Evolutionary conservation across 2,113 vertebrate species (phyloP), one percentile per base, ranked within the genome.

Genomic region (Uria aalge): DNA sequence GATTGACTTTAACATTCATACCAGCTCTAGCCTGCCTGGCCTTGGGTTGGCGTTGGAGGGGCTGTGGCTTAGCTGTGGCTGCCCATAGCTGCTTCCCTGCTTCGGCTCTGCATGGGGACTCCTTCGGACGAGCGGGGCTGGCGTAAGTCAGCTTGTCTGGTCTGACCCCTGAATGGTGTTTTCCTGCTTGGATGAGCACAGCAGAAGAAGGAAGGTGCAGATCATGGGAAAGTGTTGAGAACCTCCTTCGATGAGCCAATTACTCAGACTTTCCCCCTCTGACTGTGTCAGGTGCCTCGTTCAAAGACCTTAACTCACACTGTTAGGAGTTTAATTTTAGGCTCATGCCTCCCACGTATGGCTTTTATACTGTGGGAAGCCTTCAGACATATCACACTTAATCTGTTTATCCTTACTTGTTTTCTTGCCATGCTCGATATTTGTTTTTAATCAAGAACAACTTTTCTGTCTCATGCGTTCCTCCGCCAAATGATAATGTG

Each of bases 371-470:
- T 95, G 92, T 94, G 97, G 94, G 96, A 97, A 97, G 95, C 91
- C 83, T 96, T 96, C 85, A 94, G 91, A 95, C 85, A 81, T 68
- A 96, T 95, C 96, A 94, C 94, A 96, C 95, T 95, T 97, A 95
- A 96, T 96, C 79, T 96, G 91, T 94, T 95, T 95, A 92, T 95
- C 84, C 95, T 94, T 93, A 91, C 60, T 95, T 86, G 80, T 94
- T 97, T 97, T 96, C 88, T 93, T 96, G 92, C 94, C 95, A 92
- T 81, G 73, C 45, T 95, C 2, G 52, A 92, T 93, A 95, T 95
- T 97, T 97, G 94, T 91, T 97, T 97, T 96, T 97, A 96, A 97
- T 96, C 92, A 97, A 91, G 96, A 96, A 88, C 92, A 96, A 95
- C 75, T 96, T 92, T 92, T 86, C 85, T 93, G 84, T 86, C 85